Conservation (phyloP, 2,888 invertebrate species). For the Tenodera sinensis region DNA sequence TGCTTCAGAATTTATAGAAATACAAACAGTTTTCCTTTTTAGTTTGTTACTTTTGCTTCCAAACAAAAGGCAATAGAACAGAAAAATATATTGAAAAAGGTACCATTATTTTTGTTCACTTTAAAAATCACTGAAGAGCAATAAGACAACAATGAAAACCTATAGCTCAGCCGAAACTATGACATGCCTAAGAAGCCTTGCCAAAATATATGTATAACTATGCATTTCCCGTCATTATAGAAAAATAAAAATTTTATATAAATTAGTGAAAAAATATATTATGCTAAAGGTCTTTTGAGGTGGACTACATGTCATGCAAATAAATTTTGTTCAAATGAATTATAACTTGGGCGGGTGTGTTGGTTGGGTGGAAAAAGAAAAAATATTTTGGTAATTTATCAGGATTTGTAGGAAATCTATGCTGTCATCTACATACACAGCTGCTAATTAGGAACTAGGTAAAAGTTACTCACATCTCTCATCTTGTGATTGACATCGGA, state of each 20-base stretch:
- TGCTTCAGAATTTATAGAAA: no score
- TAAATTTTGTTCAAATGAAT: neutral
- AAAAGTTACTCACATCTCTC: slow-evolving; percentile 34
- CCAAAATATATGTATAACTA: neutral
- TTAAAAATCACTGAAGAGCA: no score
- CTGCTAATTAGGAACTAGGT: neutral
- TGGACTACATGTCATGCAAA: neutral
- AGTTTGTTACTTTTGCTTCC: no score
- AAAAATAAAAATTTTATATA: neutral
- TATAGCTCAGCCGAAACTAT: neutral
- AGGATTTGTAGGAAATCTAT: neutral
- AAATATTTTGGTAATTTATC: neutral
- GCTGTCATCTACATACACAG: neutral
- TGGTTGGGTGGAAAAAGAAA: neutral
- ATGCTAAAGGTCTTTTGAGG: neutral
- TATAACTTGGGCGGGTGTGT: neutral
- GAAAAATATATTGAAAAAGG: neutral
- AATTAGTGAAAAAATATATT: neutral
- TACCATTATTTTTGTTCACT: neutral
- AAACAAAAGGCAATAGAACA: neutral
- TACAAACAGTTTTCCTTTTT: no score
- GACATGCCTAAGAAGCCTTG: neutral
- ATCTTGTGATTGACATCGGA: slow-evolving; percentile 50
- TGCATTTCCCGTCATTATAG: neutral
- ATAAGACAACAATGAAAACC: neutral